A percentile compares a stretch with the other conserved stretches of the same genome.
These are phyloP conservation scores for Gallinago stenura DNA, from an alignment of 2,797 vertebrate species.

Conservation along the genomic window DNA sequence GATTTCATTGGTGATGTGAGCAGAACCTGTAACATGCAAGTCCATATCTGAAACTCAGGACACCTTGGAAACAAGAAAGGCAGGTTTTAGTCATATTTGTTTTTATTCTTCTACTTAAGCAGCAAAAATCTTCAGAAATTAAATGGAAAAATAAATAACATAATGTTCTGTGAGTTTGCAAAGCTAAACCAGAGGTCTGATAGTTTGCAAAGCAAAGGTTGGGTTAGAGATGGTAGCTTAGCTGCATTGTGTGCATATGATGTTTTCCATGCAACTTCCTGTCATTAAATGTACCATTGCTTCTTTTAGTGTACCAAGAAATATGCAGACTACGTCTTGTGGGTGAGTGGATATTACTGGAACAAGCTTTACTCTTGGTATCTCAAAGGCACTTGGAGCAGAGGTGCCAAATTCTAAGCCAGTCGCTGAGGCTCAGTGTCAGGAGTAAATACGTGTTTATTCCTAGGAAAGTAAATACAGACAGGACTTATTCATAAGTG, in stretches of 20 bases:
- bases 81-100: not conserved
- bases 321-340: not conserved
- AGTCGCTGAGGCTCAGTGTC: not conserved
- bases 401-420: not conserved
- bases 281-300: not conserved
- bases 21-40: not conserved
- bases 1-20: not conserved
- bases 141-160: not conserved
- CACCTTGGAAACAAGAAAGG: not conserved
- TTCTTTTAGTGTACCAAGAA: not conserved
- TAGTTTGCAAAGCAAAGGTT: not conserved
- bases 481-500: not conserved
- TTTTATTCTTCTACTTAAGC: not conserved
- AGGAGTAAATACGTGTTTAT: not conserved
- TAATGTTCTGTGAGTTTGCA: not conserved
- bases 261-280: not conserved
- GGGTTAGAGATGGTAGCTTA: not conserved
- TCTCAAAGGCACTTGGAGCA: not conserved
- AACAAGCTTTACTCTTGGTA: not conserved
- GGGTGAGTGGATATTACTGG: not conserved
- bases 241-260: rapidly evolving
- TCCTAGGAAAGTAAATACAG: not conserved
- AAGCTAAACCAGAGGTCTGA: not conserved
- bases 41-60: not conserved
- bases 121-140: not conserved